Base-by-base conservation (phyloP, 2,797 vertebrate genomes). In the Periparus ater region DNA sequence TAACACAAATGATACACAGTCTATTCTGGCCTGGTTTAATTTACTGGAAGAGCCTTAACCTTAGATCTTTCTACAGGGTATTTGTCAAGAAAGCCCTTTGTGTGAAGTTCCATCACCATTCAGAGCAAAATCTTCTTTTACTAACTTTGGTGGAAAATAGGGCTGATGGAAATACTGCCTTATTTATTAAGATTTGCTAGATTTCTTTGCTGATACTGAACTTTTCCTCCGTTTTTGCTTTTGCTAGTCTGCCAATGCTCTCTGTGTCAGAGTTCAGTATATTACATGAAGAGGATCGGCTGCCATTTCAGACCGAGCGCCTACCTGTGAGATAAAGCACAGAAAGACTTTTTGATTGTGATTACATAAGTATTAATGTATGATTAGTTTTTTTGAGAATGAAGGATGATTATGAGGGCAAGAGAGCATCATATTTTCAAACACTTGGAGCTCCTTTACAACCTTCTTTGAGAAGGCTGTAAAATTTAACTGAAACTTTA, bases 231-330 rank as follows among this genome's bases (percentile, higher is more conserved):
- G 21, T 54, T 45, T 94, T 76, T 92, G 53, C 29, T 76, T 85
- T 76, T 16, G 57, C 29, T 62, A 4, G 3, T 60, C n/a, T 55
- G 44, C 44, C n/a, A 11, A 3, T 0, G 0, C 19, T 62, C 40
- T 81, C 36, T 58, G 34, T 67, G 57, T 86, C 51, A 78, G 63
- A 55, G 67, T 75, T 84, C n/a, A 51, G 13, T 44, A 3, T 16
- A 5, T 38, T 19, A 8, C 0, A 0, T 44, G 17, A 29, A 14
- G 63, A 80, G 29, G 30, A 65, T 47, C 66, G 50, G 76, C 40
- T 78, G 48, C 51, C 3, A 0, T 44, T 73, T 42, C 68, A 51
- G 71, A 54, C 32, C 0, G 0, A 85, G 36, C 0, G 2, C 53
- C 32, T 79, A 6, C 34, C 32, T 66, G 58, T 62, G 44, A 53